phyloP scores from a whole-genome alignment of 2,888 invertebrate species.

The Psylliodes chrysocephalus region DNA sequence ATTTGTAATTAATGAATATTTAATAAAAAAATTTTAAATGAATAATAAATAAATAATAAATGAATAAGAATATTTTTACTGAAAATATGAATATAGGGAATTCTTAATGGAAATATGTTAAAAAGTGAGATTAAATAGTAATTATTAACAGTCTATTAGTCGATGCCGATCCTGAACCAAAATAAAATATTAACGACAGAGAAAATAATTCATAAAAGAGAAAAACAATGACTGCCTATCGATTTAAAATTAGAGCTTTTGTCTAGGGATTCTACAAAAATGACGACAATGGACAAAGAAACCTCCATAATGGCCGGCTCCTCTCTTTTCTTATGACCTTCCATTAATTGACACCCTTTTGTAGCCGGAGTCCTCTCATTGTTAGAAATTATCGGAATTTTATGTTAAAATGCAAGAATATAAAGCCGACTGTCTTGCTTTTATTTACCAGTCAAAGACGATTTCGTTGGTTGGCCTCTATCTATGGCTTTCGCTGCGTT shows the following conservation, averaged over 20 bases:
- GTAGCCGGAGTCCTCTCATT: constrained; percentile 37
- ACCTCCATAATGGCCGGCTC: constrained; percentile 45
- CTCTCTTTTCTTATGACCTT: constrained; percentile 48
- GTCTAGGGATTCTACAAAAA: constrained; percentile 52
- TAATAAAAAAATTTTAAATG: no score
- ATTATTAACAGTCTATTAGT: no score
- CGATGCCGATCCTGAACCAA: not conserved
- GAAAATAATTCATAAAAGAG: constrained; percentile 39
- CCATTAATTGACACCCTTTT: constrained; percentile 48
- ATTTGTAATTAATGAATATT: no score
- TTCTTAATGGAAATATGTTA: no score
- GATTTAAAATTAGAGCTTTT: constrained; percentile 53
- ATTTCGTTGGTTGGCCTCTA: constrained; percentile 14
- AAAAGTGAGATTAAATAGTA: no score
- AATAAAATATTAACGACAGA: constrained; percentile 24
- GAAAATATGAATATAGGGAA: no score
- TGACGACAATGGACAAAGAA: constrained; percentile 57
- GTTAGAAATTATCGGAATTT: constrained; percentile 41
- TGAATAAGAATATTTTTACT: no score
- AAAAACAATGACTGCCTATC: constrained; percentile 46
- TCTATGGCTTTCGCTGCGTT: not conserved
- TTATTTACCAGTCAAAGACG: constrained; percentile 17
- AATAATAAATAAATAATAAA: no score
- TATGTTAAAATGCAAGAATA: constrained; percentile 34
- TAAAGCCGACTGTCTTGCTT: constrained; percentile 30